Base-by-base conservation (phyloP, 2,113 vertebrate genomes). In the Oryzias melastigma region DNA sequence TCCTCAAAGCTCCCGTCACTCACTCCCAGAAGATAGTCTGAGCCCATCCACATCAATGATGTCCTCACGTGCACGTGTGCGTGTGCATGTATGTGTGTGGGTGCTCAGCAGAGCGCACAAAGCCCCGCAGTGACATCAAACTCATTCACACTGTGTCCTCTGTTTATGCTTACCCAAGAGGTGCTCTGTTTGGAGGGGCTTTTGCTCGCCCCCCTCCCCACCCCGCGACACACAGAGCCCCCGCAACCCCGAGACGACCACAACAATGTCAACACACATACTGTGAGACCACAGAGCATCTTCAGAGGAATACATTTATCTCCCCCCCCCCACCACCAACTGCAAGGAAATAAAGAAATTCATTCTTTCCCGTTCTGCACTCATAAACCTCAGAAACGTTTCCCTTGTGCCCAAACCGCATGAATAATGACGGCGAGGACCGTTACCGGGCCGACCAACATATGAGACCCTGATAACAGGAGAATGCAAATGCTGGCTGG, bases 61-160 rank as follows among this genome's bases (percentile, higher is more conserved):
- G 61, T 82, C 50, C 69, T 53, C 52, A 47, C 58, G 22, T 41
- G 20, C 52, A 46, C 52, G 18, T 43, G 19, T 16, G 14, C 64
- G 24, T 56, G 57, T 44, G 50, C 7, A 10, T 42, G 24, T 68
- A 45, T 40, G 61, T 59, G 77, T 47, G 45, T 75, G 73, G 70
- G 73, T 71, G 68, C 76, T 87, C 80, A 85, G 81, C 81, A 85
- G 57, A 73, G 61, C 64, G 49, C 83, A 87, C 85, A 87, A 89
- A 89, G 83, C 85, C 78, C 67, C 54, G 82, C 72, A 85, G 77
- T 81, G 78, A 87, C 82, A 78, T 87, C 87, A 83, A 73, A 75
- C 65, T 80, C 75, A 78, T 83, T 85, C 83, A 89, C 78, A 87
- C 66, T 73, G 75, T 65, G 68, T 86, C 76, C 81, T 85, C 87